phyloP scores from a whole-genome alignment of 2,888 invertebrate species.

The Amiota minor region DNA sequence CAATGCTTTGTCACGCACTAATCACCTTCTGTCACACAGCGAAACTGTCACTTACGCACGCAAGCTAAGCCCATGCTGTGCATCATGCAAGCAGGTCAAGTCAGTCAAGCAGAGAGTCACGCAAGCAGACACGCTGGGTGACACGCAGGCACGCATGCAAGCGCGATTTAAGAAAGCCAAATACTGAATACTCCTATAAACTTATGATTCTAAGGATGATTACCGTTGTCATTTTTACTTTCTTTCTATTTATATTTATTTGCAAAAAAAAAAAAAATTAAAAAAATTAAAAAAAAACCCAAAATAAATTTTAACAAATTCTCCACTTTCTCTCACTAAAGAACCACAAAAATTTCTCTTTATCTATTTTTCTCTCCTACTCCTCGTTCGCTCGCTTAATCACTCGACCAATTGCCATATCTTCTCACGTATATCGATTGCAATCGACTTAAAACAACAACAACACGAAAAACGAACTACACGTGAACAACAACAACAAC shows the following conservation, averaged over 20 bases:
- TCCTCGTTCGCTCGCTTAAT: not conserved
- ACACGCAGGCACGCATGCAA: slow-evolving; percentile 14
- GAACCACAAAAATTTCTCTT: no score
- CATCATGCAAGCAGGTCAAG: no score
- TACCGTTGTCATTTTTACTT: slow-evolving; percentile 71
- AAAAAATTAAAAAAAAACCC: slow-evolving; percentile 35
- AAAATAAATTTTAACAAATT: slow-evolving; percentile 37
- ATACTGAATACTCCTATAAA: not conserved
- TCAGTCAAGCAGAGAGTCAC: not conserved
- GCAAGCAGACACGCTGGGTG: slow-evolving; percentile 2
- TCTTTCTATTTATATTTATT: not conserved
- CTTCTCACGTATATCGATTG: not conserved
- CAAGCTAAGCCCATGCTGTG: not conserved
- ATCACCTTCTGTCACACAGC: not conserved
- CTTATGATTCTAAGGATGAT: slow-evolving; percentile 48
- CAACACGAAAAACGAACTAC: not conserved
- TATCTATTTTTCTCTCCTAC: no score
- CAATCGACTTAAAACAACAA: not conserved
- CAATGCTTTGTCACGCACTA: not conserved
- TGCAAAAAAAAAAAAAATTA: slow-evolving; percentile 45
- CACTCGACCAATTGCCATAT: not conserved
- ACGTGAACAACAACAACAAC: slow-evolving; percentile 28
- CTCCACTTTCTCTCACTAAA: not conserved
- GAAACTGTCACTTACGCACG: not conserved
- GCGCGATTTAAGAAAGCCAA: slow-evolving; percentile 1